Percentiles rank a stretch among this genome's conserved stretches.
These are phyloP conservation scores for Diglossa cyanea DNA, from an alignment of 2,797 vertebrate genomes.

Conservation along the genomic window DNA sequence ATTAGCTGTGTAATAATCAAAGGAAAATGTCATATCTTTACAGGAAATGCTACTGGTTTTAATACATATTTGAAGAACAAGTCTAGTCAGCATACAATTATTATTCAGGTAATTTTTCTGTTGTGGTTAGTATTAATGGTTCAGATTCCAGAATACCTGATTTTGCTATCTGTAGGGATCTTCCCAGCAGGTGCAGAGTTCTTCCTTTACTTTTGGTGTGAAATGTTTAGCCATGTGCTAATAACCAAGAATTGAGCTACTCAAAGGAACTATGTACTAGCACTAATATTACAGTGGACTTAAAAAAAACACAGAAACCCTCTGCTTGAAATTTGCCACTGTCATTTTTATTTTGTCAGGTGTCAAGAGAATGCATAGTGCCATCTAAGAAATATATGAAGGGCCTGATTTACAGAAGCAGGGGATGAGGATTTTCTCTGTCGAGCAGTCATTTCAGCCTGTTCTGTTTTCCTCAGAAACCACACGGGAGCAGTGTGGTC, in stretches of 20 bases:
- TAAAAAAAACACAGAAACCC: neutral
- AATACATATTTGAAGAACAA: neutral
- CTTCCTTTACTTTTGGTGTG: neutral
- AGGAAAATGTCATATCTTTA: neutral
- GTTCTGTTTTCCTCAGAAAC: conserved; percentile 61
- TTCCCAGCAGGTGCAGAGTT: neutral
- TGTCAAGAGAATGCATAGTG: neutral
- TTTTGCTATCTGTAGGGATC: neutral
- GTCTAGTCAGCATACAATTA: neutral
- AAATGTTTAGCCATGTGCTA: fast-evolving
- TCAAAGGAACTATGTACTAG: neutral
- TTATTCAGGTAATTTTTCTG: neutral
- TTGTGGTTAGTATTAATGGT: neutral
- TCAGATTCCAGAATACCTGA: neutral
- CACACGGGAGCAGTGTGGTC: conserved; percentile 94
- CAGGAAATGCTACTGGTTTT: neutral
- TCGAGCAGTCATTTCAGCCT: neutral
- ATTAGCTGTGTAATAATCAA: neutral
- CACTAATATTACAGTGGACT: neutral
- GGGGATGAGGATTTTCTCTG: neutral
- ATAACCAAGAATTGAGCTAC: neutral
- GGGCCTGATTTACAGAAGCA: neutral
- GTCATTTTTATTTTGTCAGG: neutral
- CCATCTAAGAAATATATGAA: neutral
- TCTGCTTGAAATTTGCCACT: neutral